phyloP scores from a whole-genome alignment of 1,140 invertebrate genomes.

The Leptinotarsa undecemlineata region DNA sequence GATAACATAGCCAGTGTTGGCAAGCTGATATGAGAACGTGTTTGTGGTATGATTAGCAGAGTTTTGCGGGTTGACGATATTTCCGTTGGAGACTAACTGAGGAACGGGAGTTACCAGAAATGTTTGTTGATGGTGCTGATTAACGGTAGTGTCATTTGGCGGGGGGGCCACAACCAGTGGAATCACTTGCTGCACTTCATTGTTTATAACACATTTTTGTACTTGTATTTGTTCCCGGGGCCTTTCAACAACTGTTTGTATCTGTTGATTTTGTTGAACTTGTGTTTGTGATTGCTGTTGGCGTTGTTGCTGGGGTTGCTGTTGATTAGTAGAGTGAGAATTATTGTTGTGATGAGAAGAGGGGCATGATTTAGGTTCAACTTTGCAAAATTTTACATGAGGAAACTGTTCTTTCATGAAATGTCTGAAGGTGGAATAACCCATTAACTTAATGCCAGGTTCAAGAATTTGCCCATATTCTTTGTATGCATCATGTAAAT shows the following conservation, averaged over 20 bases:
- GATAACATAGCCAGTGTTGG: conserved; percentile 54
- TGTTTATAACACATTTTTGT: conserved; percentile 58
- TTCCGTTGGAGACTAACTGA: conserved; percentile 58
- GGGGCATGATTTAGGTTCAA: conserved; percentile 61
- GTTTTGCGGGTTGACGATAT: conserved; percentile 49
- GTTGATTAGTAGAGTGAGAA: conserved; percentile 54
- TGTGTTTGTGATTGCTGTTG: conserved; percentile 58
- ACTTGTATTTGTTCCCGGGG: conserved; percentile 58
- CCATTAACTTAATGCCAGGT: conserved; percentile 72
- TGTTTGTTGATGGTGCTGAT: conserved; percentile 58
- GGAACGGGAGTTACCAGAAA: conserved; percentile 66
- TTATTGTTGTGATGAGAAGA: conserved; percentile 58
- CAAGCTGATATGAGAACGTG: conserved; percentile 54
- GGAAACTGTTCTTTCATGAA: conserved; percentile 83
- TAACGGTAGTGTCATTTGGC: conserved; percentile 40
- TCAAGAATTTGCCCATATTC: conserved; percentile 71
- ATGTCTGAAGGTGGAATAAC: conserved; percentile 76
- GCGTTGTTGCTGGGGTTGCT: conserved; percentile 54
- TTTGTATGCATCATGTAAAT: conserved; percentile 73
- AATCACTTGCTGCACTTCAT: conserved; percentile 62
- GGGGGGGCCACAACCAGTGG: conserved; percentile 63
- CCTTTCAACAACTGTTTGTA: conserved; percentile 56
- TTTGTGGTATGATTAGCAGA: conserved; percentile 46
- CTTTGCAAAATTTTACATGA: conserved; percentile 73
- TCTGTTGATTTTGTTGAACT: conserved; percentile 59